Percentiles rank a stretch among this genome's conserved stretches.
Conservation (phyloP, 2,797 vertebrate species). For the Pangasius djambal region DNA sequence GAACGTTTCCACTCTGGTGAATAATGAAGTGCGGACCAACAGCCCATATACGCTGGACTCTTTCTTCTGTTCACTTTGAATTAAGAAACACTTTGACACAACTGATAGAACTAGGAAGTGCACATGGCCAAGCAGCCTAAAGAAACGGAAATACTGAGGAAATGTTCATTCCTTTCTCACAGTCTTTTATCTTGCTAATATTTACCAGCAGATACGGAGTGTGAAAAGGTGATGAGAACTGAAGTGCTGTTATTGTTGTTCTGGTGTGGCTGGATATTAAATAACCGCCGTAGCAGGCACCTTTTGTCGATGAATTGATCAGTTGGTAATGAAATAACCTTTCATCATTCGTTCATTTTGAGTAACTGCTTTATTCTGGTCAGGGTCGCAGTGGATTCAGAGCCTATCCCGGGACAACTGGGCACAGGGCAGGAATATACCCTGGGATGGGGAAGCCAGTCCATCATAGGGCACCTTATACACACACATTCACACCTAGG, state of each 20-base stretch:
- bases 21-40: constrained; percentile 24
- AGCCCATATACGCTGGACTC: constrained; percentile 29
- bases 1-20: constrained; percentile 32
- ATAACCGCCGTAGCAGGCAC: neutral
- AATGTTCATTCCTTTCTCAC: constrained; percentile 17
- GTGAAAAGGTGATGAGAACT: constrained; percentile 12
- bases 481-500: neutral
- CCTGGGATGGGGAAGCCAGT: neutral
- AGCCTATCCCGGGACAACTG: neutral
- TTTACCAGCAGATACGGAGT: constrained; percentile 9
- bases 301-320: neutral
- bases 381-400: neutral
- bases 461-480: neutral
- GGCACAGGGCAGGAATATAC: neutral
- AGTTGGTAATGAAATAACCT: neutral
- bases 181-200: constrained; percentile 2
- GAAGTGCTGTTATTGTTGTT: neutral
- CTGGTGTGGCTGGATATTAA: neutral
- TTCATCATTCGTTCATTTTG: neutral
- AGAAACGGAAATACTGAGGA: neutral
- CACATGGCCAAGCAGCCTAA: neutral
- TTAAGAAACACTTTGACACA: constrained; percentile 4
- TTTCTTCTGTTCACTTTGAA: constrained; percentile 7
- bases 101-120: neutral
- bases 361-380: neutral